phyloP scores from a whole-genome alignment of 2,888 invertebrate genomes.

The Apamea epomidion region DNA sequence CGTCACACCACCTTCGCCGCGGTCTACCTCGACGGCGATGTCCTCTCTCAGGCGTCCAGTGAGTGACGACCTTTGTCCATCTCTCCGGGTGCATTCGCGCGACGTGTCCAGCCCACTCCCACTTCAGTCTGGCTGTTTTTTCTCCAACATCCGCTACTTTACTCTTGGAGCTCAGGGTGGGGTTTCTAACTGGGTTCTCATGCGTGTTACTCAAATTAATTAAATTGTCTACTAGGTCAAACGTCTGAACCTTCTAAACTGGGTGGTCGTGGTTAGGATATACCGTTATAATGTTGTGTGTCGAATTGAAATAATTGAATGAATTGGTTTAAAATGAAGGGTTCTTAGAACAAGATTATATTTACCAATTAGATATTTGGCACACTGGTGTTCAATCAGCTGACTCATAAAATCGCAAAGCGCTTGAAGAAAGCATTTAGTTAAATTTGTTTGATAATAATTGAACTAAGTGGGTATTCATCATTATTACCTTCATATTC shows the following conservation, averaged over 20 bases:
- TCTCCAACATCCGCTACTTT: too few species aligned
- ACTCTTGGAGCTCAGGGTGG: too few species aligned
- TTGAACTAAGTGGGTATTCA: too few species aligned
- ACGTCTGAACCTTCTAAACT: constrained; percentile 15
- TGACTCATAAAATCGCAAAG: constrained; percentile 23
- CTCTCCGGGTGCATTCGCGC: too few species aligned
- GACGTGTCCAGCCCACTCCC: too few species aligned
- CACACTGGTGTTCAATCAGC: background rate
- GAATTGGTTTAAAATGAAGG: constrained; percentile 13
- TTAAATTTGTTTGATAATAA: background rate
- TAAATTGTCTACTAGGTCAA: constrained; percentile 1
- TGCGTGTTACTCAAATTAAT: background rate
- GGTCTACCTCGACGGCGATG: too few species aligned
- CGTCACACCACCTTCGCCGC: too few species aligned
- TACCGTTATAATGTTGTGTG: constrained; percentile 34
- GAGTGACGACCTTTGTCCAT: too few species aligned
- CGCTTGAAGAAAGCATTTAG: background rate
- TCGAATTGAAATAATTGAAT: constrained; percentile 30
- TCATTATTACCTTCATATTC: background rate
- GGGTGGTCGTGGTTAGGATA: background rate
- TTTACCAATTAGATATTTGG: constrained; percentile 37
- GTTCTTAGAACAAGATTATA: constrained; percentile 10
- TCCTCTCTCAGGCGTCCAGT: too few species aligned
- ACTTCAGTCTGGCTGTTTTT: too few species aligned
- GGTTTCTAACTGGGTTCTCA: too few species aligned